phyloP scores from a whole-genome alignment of 1,140 invertebrate genomes.

The Diabrotica undecimpunctata region DNA sequence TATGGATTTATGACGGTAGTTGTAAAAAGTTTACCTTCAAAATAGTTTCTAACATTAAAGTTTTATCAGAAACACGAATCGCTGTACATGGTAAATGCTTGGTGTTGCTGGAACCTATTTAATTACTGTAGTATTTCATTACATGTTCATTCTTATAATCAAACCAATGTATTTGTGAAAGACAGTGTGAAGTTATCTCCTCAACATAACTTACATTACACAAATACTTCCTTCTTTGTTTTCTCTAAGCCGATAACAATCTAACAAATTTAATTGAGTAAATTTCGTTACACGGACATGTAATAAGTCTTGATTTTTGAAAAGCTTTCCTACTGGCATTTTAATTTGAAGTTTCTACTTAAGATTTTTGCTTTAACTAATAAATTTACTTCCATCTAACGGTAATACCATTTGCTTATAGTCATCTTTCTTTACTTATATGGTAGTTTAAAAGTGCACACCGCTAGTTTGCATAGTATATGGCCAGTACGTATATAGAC shows the following conservation, averaged over 20 bases:
- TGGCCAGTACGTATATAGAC: not conserved
- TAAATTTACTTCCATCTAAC: conserved; percentile 18
- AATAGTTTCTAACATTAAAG: too few relatives aligned
- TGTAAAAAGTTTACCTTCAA: too few relatives aligned
- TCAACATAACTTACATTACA: not conserved
- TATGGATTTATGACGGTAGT: too few relatives aligned
- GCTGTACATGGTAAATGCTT: too few relatives aligned
- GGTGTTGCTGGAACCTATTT: too few relatives aligned
- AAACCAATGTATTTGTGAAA: not conserved
- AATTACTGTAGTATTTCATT: too few relatives aligned
- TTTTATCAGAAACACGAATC: too few relatives aligned
- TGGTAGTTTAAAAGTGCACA: conserved; percentile 12
- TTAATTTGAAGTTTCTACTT: conserved; percentile 14
- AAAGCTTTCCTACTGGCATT: conserved; percentile 12
- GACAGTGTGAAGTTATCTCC: not conserved
- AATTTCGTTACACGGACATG: not conserved
- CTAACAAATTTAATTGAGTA: conserved; percentile 9
- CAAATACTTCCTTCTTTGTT: conserved; percentile 2
- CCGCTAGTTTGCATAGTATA: conserved; percentile 20
- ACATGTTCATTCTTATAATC: not conserved
- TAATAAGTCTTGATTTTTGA: conserved; percentile 10
- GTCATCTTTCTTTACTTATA: conserved; percentile 19
- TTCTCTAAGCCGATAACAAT: not conserved
- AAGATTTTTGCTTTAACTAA: conserved; percentile 14
- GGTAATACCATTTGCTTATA: conserved; percentile 22